A percentile compares a stretch with the other conserved stretches of the same genome.
These are phyloP conservation scores for Matsumurasca onukii DNA, from an alignment of 1,140 invertebrate genomes.

Conservation along the genomic window DNA sequence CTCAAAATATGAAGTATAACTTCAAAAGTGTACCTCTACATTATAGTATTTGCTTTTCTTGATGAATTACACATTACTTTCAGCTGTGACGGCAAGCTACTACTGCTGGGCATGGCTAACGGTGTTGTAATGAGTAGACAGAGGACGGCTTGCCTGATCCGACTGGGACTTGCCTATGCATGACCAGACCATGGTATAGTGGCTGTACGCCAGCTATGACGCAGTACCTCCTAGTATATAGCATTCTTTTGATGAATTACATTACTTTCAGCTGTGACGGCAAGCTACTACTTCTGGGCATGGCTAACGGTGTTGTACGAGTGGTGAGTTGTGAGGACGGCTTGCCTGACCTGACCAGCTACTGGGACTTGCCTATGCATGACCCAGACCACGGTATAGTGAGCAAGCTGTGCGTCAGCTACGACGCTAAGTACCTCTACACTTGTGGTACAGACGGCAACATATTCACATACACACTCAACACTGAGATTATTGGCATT, in stretches of 20 bases:
- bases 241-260: too few relatives aligned
- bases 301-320: conserved; percentile 66
- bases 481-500: neutral
- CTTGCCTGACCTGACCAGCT: conserved; percentile 59
- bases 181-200: conserved; percentile 72
- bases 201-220: conserved; percentile 65
- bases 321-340: conserved; percentile 55
- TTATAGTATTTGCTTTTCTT: too few relatives aligned
- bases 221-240: conserved; percentile 58
- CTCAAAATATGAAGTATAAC: too few relatives aligned
- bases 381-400: conserved; percentile 73
- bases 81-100: conserved; percentile 51
- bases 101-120: conserved; percentile 65
- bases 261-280: conserved; percentile 48
- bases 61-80: too few relatives aligned
- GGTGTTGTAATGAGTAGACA: conserved; percentile 67
- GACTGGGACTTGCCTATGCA: conserved; percentile 72
- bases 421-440: conserved; percentile 61
- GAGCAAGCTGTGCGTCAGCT: conserved; percentile 63
- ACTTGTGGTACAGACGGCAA: conserved; percentile 53
- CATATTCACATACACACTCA: neutral
- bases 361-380: conserved; percentile 74
- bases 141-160: conserved; percentile 55
- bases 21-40: too few relatives aligned
- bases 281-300: conserved; percentile 62